Percentiles rank a stretch among this genome's conserved stretches.
Evolutionary conservation across 2,888 invertebrate species (phyloP).

Genomic region (Mythimna loreyi): DNA sequence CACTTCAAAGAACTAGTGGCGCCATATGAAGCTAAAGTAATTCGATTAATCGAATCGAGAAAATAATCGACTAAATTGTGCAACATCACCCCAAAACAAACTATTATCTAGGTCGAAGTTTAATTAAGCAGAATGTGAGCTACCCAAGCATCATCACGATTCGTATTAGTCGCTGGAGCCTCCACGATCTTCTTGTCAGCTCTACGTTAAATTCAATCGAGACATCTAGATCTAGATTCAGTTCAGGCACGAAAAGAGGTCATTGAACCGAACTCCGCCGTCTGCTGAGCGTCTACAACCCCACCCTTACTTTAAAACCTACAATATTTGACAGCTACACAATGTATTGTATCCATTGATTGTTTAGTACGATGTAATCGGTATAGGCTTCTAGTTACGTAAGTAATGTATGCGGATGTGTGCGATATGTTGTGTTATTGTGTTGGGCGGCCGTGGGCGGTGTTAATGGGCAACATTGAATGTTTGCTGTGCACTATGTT

Average conservation of each 20-base stretch:
- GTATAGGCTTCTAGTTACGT: conserved; percentile 56
- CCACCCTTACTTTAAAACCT: conserved; percentile 66
- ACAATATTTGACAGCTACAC: conserved; percentile 58
- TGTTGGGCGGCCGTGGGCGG: conserved; percentile 63
- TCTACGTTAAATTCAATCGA: conserved; percentile 58
- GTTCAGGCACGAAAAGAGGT: conserved; percentile 77
- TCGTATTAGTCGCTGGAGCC: conserved; percentile 57
- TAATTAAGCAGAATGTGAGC: conserved; percentile 28
- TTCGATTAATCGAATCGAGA: conserved; percentile 15
- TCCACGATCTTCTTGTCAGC: conserved; percentile 67
- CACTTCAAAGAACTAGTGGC: too few species aligned
- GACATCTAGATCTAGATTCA: conserved; percentile 69
- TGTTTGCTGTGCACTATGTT: conserved; percentile 73
- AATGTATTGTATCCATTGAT: conserved; percentile 73
- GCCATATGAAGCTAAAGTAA: not conserved
- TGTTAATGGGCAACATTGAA: conserved; percentile 73
- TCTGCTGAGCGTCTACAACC: conserved; percentile 83
- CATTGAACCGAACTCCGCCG: conserved; percentile 75
- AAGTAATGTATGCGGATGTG: conserved; percentile 70
- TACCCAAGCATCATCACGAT: conserved; percentile 64
- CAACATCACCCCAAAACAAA: not conserved
- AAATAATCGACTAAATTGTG: conserved; percentile 26
- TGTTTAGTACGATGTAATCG: conserved; percentile 60
- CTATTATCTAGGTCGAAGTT: conserved; percentile 11
- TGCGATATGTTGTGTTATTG: conserved; percentile 47